These are phyloP conservation scores for Choloepus hoffmanni DNA, from an alignment of 2,113 vertebrate species.

Conservation along the genomic window DNA sequence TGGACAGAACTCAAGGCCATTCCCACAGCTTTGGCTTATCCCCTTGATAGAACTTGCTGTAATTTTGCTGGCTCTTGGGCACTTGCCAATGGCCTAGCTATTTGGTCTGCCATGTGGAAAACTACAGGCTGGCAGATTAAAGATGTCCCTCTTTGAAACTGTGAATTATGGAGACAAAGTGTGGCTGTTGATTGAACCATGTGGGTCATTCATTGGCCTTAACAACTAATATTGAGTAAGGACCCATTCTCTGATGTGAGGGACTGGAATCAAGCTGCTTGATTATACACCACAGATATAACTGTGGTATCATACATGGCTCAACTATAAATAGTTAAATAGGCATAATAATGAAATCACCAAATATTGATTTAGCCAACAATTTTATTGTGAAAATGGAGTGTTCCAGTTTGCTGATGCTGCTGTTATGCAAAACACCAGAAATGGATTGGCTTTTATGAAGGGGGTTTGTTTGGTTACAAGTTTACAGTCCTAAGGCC, in stretches of 20 bases:
- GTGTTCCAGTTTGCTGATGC: too few relatives aligned
- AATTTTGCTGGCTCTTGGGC: neutral
- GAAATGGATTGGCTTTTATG: too few relatives aligned
- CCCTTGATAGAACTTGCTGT: neutral
- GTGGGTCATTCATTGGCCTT: neutral
- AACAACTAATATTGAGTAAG: neutral
- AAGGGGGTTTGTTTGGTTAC: too few relatives aligned
- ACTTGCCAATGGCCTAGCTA: neutral
- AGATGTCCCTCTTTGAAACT: neutral
- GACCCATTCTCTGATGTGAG: neutral
- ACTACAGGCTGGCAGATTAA: neutral
- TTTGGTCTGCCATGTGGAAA: slow-evolving; percentile 20
- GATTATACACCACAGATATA: neutral
- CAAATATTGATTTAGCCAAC: neutral
- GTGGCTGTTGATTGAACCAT: neutral
- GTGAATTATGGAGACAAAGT: neutral
- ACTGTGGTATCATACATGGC: neutral
- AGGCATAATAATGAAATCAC: neutral
- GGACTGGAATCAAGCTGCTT: neutral
- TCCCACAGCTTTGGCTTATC: neutral
- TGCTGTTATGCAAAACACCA: too few relatives aligned
- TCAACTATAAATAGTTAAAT: neutral
- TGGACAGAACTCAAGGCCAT: neutral
- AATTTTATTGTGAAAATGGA: too few relatives aligned
- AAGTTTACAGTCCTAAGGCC: too few relatives aligned